phyloP scores from a whole-genome alignment of 2,888 invertebrate species.

The Brachycybe producta region DNA sequence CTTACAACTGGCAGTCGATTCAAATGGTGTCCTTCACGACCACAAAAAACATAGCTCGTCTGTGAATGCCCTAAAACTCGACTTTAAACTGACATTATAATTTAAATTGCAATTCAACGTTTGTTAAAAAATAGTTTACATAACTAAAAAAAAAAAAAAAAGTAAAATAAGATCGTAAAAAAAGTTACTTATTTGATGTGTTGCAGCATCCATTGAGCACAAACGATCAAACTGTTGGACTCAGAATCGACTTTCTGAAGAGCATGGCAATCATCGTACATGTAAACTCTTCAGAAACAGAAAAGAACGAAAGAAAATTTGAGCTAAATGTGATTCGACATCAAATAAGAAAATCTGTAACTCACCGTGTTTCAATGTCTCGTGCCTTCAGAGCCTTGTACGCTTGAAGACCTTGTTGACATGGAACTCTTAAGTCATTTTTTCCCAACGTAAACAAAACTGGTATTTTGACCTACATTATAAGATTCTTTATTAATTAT shows the following conservation, averaged over 20 bases:
- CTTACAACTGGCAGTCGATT: no score
- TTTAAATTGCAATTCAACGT: no score
- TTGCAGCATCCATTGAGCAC: slow-evolving; percentile 5
- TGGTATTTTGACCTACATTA: slow-evolving; percentile 3
- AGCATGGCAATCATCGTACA: slow-evolving; percentile 12
- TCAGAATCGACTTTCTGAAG: slow-evolving; percentile 4
- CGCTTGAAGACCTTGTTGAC: slow-evolving; percentile 11
- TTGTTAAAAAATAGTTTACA: no score
- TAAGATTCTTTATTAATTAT: neutral
- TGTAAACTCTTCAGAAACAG: slow-evolving; percentile 4
- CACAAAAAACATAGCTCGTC: no score
- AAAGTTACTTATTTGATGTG: neutral
- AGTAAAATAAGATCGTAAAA: no score
- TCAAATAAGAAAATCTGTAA: neutral
- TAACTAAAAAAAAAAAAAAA: no score
- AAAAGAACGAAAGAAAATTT: neutral
- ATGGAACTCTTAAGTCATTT: slow-evolving; percentile 10
- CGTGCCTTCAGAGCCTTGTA: slow-evolving; percentile 10
- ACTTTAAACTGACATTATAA: no score
- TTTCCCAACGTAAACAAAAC: slow-evolving; percentile 11
- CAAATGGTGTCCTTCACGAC: no score
- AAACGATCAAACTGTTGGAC: slow-evolving; percentile 10
- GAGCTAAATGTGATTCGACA: neutral
- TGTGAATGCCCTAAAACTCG: no score
- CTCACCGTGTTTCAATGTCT: slow-evolving; percentile 9